Evolutionary conservation across 2,888 invertebrate species (phyloP).

Genomic region (Drosophila antonietae): DNA sequence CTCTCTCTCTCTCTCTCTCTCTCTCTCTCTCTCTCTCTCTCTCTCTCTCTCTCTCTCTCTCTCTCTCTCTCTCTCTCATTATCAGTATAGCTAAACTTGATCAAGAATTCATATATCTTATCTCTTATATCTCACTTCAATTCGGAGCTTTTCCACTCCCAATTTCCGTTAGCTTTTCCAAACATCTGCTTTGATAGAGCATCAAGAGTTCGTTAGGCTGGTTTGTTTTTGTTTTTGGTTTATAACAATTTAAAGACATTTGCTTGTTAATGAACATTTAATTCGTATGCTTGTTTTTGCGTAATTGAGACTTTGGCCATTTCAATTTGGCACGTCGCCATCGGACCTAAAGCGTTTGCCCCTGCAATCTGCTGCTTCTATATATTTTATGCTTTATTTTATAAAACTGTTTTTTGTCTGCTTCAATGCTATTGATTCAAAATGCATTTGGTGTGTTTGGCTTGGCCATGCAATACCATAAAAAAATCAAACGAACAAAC

Average conservation of each 20-base stretch:
- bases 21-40: no score
- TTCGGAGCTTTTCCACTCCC: not conserved
- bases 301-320: constrained; percentile 50
- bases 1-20: no score
- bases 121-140: no score
- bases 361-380: constrained; percentile 9
- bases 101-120: no score
- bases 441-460: constrained; percentile 40
- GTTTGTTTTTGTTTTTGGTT: not conserved
- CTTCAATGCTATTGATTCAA: constrained; percentile 46
- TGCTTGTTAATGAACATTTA: constrained; percentile 29
- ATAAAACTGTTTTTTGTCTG: not conserved
- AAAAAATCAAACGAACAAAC: constrained; percentile 3
- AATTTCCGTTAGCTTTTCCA: not conserved
- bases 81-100: no score
- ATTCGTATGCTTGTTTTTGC: constrained; percentile 40
- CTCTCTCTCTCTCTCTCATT: no score
- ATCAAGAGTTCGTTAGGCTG: not conserved
- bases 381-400: constrained; percentile 1
- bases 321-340: constrained; percentile 57
- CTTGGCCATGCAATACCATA: constrained; percentile 38
- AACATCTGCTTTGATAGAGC: not conserved
- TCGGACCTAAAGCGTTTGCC: constrained; percentile 31
- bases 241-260: constrained; percentile 17
- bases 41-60: no score